phyloP scores from a whole-genome alignment of 2,113 vertebrate species.

The Orientallactaga bullata region DNA sequence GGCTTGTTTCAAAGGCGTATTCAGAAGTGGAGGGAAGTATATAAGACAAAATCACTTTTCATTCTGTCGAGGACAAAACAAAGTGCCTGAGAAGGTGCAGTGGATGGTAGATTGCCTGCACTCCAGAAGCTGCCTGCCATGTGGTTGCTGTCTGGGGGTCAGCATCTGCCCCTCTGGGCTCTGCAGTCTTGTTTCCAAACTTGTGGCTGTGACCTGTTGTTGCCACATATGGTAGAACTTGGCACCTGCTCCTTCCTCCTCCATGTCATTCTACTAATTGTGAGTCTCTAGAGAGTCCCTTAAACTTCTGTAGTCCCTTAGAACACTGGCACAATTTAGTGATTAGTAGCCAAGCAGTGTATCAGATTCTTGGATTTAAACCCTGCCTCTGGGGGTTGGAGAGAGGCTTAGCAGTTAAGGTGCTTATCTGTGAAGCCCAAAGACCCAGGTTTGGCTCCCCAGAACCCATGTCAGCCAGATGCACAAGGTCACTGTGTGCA shows the following conservation, averaged over 20 bases:
- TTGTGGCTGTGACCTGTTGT: neutral
- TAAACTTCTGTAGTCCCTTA: neutral
- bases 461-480: too few species aligned
- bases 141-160: neutral
- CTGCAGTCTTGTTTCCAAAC: neutral
- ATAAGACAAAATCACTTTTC: constrained; percentile 27
- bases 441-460: too few species aligned
- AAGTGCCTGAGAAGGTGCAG: neutral
- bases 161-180: neutral
- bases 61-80: constrained; percentile 2
- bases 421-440: too few species aligned
- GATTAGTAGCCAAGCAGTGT: neutral
- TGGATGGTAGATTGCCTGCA: neutral
- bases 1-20: constrained; percentile 10
- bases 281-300: neutral
- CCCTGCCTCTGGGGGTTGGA: neutral
- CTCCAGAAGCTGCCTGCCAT: neutral
- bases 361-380: neutral
- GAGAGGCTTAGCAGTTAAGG: too few species aligned
- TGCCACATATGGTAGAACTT: neutral
- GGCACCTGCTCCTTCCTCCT: neutral
- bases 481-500: too few species aligned
- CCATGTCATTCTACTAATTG: neutral
- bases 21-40: neutral
- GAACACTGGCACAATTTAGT: neutral